phyloP scores from a whole-genome alignment of 2,113 vertebrate species.

The Machaerirhynchus nigripectus region DNA sequence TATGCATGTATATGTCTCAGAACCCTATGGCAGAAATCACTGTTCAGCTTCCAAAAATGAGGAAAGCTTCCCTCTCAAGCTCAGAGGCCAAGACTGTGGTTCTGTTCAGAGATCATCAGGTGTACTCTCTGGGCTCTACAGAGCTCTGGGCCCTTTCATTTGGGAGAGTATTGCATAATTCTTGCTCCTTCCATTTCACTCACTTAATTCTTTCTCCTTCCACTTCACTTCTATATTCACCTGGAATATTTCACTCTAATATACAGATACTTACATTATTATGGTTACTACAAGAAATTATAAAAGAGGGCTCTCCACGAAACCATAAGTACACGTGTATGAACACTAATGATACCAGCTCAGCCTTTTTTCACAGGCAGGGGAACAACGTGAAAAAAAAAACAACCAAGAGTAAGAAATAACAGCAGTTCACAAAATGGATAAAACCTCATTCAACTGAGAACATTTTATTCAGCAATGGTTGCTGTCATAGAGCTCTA shows the following conservation, averaged over 20 bases:
- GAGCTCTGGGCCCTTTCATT: not conserved
- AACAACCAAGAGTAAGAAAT: not conserved
- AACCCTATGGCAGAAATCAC: not conserved
- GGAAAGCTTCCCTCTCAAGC: not conserved
- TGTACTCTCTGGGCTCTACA: not conserved
- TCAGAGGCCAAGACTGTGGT: not conserved
- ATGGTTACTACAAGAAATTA: not conserved
- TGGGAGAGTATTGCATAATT: not conserved
- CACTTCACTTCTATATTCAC: not conserved
- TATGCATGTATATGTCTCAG: not conserved
- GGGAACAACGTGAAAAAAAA: not conserved
- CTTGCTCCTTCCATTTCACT: not conserved
- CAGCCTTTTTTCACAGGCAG: not conserved
- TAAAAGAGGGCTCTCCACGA: not conserved
- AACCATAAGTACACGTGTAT: accelerated
- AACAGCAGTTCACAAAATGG: not conserved
- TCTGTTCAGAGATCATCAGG: accelerated
- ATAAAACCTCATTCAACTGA: not conserved
- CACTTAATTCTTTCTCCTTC: not conserved
- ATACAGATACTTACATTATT: not conserved
- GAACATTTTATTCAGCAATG: not conserved
- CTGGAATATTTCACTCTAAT: not conserved
- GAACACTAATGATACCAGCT: not conserved
- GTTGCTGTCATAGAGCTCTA: not conserved
- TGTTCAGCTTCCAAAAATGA: not conserved